Base-by-base conservation (phyloP, 1,140 invertebrate genomes). In the Drosophila malerkotliana region DNA sequence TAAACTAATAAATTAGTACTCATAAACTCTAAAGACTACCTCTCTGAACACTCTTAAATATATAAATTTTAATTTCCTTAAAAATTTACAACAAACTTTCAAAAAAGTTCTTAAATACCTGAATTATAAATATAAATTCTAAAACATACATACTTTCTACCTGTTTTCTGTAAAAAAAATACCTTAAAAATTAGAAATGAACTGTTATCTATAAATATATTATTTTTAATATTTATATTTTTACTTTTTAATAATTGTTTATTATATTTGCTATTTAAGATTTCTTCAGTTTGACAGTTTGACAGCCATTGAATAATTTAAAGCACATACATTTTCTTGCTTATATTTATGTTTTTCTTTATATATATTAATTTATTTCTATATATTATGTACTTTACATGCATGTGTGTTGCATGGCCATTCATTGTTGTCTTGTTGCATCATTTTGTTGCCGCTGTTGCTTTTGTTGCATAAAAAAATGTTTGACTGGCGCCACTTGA, bases 401-500 rank as follows among this genome's bases (percentile, higher is more conserved):
- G 28, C n/a, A 2, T 26, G 24, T 45, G 58, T 72, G 48, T 72
- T 72, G 37, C 21, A 64, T 51, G 63, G 63, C 66, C 66, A 69
- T 69, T 69, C 66, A 68, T 69, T 75, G 61, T 59, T 57, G 77
- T 63, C 64, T 68, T 64, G 51, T 62, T 56, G 58, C 62, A 52
- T 47, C 45, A 59, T 41, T 44, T 78, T 64, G 63, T 63, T 56
- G 48, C 45, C 39, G 39, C 39, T 6, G 39, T 41, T 24, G 48
- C 66, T 41, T 4, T 18, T 56, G 28, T 9, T 63, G 48, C 39
- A 44, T 18, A 14, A 80, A 80, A 85, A 85, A 85, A 85, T 85
- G 81, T 85, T 85, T 85, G 83, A 82, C 82, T 85, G 82, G 82
- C 82, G 82, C 82, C 82, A 85, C 82, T 85, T 85, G 82, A 85